Percentiles rank a stretch among this genome's conserved stretches.
phyloP scores from a whole-genome alignment of 2,888 invertebrate species.

The Agrochola litura region DNA sequence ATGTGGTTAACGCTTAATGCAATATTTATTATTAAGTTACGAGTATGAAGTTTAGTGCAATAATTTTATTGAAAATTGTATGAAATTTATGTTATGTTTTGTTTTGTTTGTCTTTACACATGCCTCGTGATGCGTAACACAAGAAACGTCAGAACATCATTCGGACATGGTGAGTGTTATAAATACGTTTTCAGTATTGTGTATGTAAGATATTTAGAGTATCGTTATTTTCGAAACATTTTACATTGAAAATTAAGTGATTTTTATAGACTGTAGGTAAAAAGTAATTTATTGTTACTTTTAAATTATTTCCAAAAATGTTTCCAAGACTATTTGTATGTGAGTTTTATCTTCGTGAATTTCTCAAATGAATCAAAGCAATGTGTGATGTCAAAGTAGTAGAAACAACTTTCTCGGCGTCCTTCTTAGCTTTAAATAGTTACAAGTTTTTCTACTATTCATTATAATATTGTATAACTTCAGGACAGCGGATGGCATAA shows the following conservation, averaged over 20 bases:
- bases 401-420: constrained; percentile 82
- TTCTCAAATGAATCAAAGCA: constrained; percentile 73
- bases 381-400: constrained; percentile 77
- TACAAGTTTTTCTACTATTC: constrained; percentile 70
- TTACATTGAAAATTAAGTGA: constrained; percentile 85
- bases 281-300: constrained; percentile 90
- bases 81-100: constrained; percentile 88
- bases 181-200: constrained; percentile 88
- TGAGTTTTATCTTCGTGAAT: constrained; percentile 75
- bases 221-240: constrained; percentile 84
- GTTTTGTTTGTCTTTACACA: constrained; percentile 85
- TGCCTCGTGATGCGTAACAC: constrained; percentile 75
- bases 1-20: constrained; percentile 88
- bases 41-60: constrained; percentile 88
- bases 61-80: constrained; percentile 89
- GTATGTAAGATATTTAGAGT: constrained; percentile 86
- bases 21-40: constrained; percentile 90
- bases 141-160: constrained; percentile 76
- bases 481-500: constrained; percentile 59
- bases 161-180: constrained; percentile 81
- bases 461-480: constrained; percentile 50
- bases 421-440: constrained; percentile 89
- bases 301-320: constrained; percentile 87
- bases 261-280: constrained; percentile 87
- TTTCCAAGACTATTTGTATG: constrained; percentile 82